These are phyloP conservation scores for Leucozona laternaria DNA, from an alignment of 2,888 invertebrate genomes.

Conservation along the genomic window DNA sequence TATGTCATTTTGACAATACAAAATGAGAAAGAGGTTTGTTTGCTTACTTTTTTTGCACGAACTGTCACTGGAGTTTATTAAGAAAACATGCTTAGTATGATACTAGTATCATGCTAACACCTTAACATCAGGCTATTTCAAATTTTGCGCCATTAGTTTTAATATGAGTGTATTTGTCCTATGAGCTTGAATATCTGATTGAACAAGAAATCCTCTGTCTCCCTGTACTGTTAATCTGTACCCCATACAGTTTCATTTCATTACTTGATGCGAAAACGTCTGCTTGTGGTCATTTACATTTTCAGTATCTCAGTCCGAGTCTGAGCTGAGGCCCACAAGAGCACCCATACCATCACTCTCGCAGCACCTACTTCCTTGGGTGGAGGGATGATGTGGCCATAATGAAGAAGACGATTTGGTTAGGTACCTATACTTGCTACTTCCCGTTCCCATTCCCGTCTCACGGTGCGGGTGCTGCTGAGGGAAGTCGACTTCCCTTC, in stretches of 20 bases:
- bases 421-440: too few species aligned
- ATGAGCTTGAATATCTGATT: neutral
- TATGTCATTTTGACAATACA: too few species aligned
- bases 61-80: too few species aligned
- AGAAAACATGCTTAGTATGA: too few species aligned
- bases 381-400: conserved; percentile 42
- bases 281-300: conserved; percentile 32
- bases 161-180: too few species aligned
- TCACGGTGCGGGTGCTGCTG: conserved; percentile 57
- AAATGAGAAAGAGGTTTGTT: too few species aligned
- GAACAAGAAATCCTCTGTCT: neutral
- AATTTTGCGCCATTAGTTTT: too few species aligned
- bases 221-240: conserved; percentile 32
- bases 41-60: too few species aligned
- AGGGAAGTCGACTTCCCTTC: conserved; percentile 44
- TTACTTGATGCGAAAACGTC: conserved; percentile 40
- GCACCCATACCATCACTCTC: conserved; percentile 37
- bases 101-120: too few species aligned
- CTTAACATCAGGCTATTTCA: too few species aligned
- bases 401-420: conserved; percentile 38
- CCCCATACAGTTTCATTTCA: conserved; percentile 39
- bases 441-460: too few species aligned
- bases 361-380: conserved; percentile 39
- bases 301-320: conserved; percentile 4
- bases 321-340: conserved; percentile 20